These are phyloP conservation scores for Chaenodraco wilsoni DNA, from an alignment of 2,797 vertebrate genomes.

Conservation along the genomic window DNA sequence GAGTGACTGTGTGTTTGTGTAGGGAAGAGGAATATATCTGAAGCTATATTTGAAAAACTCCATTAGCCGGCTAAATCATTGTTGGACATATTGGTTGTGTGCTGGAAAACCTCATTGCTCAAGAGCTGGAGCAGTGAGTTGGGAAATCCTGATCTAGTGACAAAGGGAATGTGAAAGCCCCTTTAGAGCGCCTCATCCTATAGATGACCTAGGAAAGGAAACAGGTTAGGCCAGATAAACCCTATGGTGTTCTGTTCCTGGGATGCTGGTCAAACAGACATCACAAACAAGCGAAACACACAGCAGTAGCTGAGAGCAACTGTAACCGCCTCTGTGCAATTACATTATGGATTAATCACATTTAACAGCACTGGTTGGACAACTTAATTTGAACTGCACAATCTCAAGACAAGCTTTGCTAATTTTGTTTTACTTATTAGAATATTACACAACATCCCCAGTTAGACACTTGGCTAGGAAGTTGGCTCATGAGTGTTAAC, in stretches of 20 bases:
- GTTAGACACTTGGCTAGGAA: constrained; percentile 23
- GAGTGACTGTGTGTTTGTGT: neutral
- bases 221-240: constrained; percentile 33
- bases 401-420: neutral
- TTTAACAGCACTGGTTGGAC: neutral
- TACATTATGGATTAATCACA: neutral
- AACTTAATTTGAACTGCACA: neutral
- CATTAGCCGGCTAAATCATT: neutral
- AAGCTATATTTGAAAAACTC: neutral
- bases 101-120: too few relatives aligned
- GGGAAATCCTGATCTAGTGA: neutral
- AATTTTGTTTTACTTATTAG: too few relatives aligned
- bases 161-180: neutral
- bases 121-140: too few relatives aligned
- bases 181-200: constrained; percentile 12
- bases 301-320: neutral
- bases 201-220: constrained; percentile 24
- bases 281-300: constrained; percentile 3
- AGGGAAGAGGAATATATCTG: neutral
- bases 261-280: constrained; percentile 11
- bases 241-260: constrained; percentile 21
- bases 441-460: neutral
- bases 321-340: constrained; percentile 10
- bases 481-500: constrained; percentile 46
- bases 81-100: neutral